Percentiles rank a stretch among this genome's conserved stretches.
These are phyloP conservation scores for Erpornis zantholeuca DNA, from an alignment of 2,113 vertebrate genomes.

Conservation along the genomic window DNA sequence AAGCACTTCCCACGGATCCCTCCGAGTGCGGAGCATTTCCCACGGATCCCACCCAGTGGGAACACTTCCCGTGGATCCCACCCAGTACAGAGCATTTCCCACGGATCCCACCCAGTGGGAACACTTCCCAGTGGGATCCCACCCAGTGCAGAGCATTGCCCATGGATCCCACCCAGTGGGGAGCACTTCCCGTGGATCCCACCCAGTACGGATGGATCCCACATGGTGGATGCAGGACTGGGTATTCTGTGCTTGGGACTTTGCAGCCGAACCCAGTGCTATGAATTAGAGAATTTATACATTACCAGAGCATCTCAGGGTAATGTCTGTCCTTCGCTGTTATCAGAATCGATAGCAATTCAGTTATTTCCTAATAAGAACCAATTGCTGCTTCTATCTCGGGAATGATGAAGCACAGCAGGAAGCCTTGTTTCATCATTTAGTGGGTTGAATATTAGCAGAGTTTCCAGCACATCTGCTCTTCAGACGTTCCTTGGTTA, in stretches of 20 bases:
- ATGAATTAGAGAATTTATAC: neutral
- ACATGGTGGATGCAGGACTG: neutral
- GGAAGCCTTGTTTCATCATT: neutral
- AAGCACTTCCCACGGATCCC: neutral
- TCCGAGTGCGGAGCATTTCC: neutral
- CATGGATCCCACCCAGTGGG: neutral
- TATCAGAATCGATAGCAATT: neutral
- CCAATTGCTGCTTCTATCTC: neutral
- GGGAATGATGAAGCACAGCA: neutral
- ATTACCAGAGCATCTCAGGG: neutral
- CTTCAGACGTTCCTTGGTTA: neutral
- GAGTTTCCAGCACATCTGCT: neutral
- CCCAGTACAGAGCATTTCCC: neutral
- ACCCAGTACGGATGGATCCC: too few species aligned
- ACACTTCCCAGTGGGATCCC: accelerated
- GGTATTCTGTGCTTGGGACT: neutral
- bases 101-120: neutral
- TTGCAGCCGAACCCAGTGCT: neutral
- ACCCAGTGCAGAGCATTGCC: too few species aligned
- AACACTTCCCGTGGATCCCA: neutral
- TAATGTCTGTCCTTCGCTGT: neutral
- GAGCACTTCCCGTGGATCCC: neutral
- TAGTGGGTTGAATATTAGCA: neutral
- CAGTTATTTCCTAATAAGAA: neutral
- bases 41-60: neutral